Evolutionary conservation across 2,888 invertebrate species (phyloP).

Genomic region (Eugnorisma glareosa): DNA sequence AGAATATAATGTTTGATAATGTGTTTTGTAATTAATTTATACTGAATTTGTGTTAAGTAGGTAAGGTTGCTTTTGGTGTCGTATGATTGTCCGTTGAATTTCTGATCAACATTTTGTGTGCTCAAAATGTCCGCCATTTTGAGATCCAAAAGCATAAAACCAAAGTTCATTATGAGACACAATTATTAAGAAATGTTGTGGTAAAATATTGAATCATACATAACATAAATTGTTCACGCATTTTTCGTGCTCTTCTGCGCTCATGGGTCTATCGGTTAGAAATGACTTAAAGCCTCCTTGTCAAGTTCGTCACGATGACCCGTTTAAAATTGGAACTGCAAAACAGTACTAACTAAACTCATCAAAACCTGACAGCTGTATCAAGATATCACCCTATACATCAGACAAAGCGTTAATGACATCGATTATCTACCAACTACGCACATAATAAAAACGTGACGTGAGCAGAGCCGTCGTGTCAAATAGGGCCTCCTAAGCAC

Average conservation of each 20-base stretch:
- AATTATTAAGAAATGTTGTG: background rate
- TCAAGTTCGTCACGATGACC: background rate
- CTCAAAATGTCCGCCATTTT: no score
- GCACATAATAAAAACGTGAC: slow-evolving; percentile 52
- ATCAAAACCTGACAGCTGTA: background rate
- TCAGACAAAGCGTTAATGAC: slow-evolving; percentile 10
- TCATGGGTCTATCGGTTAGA: background rate
- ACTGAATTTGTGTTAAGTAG: background rate
- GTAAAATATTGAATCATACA: background rate
- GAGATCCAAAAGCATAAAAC: background rate
- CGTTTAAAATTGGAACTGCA: background rate
- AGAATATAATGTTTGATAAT: background rate
- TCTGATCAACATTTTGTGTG: no score
- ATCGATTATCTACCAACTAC: slow-evolving; percentile 38
- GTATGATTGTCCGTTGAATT: background rate
- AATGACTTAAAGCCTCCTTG: background rate
- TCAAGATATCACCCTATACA: background rate
- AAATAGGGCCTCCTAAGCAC: slow-evolving; percentile 67
- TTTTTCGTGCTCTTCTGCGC: background rate
- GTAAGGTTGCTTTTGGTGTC: background rate
- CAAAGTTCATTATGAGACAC: background rate
- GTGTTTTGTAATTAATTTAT: background rate
- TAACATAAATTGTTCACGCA: background rate
- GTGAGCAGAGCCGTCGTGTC: slow-evolving; percentile 52
- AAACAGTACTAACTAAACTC: background rate